Evolutionary conservation across 2,888 invertebrate genomes (phyloP).

Genomic region (Eurois occulta): DNA sequence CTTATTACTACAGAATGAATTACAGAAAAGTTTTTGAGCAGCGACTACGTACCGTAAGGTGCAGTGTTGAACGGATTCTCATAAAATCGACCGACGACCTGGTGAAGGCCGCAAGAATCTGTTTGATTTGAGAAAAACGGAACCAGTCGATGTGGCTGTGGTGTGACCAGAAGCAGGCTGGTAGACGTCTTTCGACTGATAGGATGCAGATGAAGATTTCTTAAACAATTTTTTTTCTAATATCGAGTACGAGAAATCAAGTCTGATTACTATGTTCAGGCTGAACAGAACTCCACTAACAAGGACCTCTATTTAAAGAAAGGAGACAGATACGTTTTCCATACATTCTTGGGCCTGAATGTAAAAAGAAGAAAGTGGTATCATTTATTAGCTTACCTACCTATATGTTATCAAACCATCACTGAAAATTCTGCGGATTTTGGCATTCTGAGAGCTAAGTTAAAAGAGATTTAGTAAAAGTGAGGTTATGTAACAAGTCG

Average conservation of each 20-base stretch:
- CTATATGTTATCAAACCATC: no score
- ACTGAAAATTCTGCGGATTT: no score
- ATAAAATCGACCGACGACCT: not conserved
- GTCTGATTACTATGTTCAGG: not conserved
- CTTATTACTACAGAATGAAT: not conserved
- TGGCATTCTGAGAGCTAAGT: no score
- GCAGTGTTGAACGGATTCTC: not conserved
- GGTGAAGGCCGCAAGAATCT: not conserved
- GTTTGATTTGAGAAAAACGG: not conserved
- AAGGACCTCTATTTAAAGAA: no score
- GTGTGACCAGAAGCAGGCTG: not conserved
- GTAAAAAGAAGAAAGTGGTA: no score
- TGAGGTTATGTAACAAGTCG: no score
- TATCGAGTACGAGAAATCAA: not conserved
- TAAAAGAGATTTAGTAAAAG: no score
- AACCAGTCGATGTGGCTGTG: no score
- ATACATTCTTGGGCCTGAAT: no score
- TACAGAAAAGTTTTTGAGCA: not conserved
- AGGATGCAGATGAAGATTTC: no score
- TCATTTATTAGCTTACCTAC: no score
- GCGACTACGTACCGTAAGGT: not conserved
- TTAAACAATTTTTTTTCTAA: not conserved
- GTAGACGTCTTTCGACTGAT: not conserved
- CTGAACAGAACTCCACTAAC: not conserved
- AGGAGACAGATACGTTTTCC: no score